A percentile compares a stretch with the other conserved stretches of the same genome.
phyloP scores from a whole-genome alignment of 2,797 vertebrate genomes.

The Pyrocephalus nanus region DNA sequence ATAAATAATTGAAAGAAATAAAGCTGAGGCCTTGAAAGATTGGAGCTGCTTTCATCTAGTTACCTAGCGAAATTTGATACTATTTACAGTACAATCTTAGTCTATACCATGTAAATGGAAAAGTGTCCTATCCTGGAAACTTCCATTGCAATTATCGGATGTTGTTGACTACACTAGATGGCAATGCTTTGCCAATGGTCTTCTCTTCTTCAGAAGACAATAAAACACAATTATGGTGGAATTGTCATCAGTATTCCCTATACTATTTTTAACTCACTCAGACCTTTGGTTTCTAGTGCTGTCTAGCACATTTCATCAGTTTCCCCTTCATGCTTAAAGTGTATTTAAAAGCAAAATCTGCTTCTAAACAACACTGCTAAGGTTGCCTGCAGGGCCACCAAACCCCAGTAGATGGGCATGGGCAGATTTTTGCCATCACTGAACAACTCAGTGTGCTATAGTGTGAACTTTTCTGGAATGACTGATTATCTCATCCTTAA shows the following conservation, averaged over 20 bases:
- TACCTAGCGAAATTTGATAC: background rate
- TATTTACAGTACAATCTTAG: background rate
- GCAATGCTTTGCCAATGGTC: background rate
- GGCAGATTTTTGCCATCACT: background rate
- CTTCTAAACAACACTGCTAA: background rate
- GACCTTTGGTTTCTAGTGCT: background rate
- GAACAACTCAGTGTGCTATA: background rate
- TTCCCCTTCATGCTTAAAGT: background rate
- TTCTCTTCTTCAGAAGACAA: background rate
- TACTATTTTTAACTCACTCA: background rate
- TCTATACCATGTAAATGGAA: background rate
- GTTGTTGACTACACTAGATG: background rate
- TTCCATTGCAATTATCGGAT: background rate
- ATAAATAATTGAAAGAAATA: background rate
- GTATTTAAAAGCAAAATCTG: background rate
- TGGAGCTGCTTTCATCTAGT: background rate
- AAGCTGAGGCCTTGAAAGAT: background rate
- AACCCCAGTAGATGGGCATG: fast-evolving
- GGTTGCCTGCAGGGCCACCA: background rate
- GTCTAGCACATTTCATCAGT: background rate
- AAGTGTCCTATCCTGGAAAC: background rate
- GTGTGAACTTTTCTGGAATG: background rate
- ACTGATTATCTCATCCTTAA: background rate
- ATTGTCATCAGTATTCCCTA: background rate
- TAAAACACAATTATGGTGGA: background rate